Evolutionary conservation across 2,888 invertebrate species (phyloP).

Genomic region (Augochlorella aurata): DNA sequence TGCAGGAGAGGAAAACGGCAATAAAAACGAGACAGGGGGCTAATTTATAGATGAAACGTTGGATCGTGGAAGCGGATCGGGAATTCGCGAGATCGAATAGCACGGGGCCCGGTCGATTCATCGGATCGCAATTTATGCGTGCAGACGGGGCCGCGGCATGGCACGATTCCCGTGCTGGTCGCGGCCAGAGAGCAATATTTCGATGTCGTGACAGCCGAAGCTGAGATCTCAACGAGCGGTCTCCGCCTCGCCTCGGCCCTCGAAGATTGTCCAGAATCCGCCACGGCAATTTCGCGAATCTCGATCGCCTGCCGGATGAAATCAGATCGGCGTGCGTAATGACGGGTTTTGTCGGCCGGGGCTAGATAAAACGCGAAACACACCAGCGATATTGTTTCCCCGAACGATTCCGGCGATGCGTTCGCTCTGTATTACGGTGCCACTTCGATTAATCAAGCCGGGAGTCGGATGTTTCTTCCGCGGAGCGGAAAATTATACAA

Average conservation of each 20-base stretch:
- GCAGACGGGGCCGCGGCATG: slow-evolving; percentile 11
- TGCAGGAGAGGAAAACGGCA: background rate
- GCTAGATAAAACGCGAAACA: slow-evolving; percentile 47
- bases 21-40: background rate
- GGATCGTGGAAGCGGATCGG: slow-evolving; percentile 8
- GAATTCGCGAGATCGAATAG: slow-evolving; percentile 32
- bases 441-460: background rate
- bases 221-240: slow-evolving; percentile 53
- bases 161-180: slow-evolving; percentile 27
- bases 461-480: background rate
- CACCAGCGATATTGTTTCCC: background rate
- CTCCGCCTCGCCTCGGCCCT: slow-evolving; percentile 31
- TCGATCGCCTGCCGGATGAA: slow-evolving; percentile 48
- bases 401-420: background rate
- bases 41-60: slow-evolving; percentile 23
- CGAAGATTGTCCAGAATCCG: slow-evolving; percentile 26
- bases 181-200: slow-evolving; percentile 43
- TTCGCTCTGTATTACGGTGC: background rate
- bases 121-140: slow-evolving; percentile 47
- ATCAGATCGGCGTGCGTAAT: slow-evolving; percentile 57
- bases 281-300: slow-evolving; percentile 56
- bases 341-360: slow-evolving; percentile 45
- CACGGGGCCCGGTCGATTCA: slow-evolving; percentile 31
- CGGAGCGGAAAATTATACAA: background rate
- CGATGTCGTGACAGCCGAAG: slow-evolving; percentile 54